phyloP scores from a whole-genome alignment of 2,797 vertebrate species.

The Chromis chromis region DNA sequence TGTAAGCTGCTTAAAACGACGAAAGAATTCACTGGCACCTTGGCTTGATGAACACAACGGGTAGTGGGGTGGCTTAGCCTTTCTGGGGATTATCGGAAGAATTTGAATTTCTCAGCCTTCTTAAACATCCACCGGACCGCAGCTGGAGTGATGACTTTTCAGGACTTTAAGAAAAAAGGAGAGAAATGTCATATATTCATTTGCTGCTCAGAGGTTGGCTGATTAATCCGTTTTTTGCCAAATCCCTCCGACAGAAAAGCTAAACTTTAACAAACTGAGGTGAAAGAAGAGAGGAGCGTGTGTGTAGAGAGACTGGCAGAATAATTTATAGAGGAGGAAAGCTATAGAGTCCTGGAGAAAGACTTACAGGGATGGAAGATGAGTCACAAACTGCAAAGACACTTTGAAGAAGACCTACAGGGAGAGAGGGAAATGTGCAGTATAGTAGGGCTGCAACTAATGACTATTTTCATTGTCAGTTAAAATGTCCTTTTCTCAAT shows the following conservation, averaged over 20 bases:
- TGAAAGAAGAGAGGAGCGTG: slow-evolving; percentile 8
- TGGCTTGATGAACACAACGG: slow-evolving; percentile 63
- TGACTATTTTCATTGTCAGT: too few species aligned
- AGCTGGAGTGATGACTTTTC: slow-evolving; percentile 56
- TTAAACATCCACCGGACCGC: slow-evolving; percentile 48
- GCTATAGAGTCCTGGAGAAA: slow-evolving; percentile 9
- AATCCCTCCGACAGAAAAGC: slow-evolving; percentile 37
- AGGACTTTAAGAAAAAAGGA: slow-evolving; percentile 23
- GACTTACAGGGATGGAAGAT: slow-evolving; percentile 10
- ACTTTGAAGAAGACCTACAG: neutral
- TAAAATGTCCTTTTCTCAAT: too few species aligned
- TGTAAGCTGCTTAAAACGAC: slow-evolving; percentile 83
- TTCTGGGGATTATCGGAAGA: slow-evolving; percentile 74
- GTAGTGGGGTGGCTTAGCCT: slow-evolving; percentile 65
- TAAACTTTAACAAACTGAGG: slow-evolving; percentile 26
- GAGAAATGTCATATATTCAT: slow-evolving; percentile 45
- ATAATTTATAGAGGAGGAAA: slow-evolving; percentile 29
- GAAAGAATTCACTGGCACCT: slow-evolving; percentile 82
- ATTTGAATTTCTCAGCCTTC: slow-evolving; percentile 77
- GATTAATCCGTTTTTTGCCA: slow-evolving; percentile 52
- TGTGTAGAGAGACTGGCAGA: slow-evolving; percentile 4
- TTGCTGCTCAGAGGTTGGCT: slow-evolving; percentile 47
- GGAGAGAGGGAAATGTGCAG: neutral
- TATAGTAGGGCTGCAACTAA: too few species aligned
- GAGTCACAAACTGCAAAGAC: slow-evolving; percentile 1